A percentile compares a stretch with the other conserved stretches of the same genome.
Conservation (phyloP, 1,140 invertebrate species). For the Proales similis region DNA sequence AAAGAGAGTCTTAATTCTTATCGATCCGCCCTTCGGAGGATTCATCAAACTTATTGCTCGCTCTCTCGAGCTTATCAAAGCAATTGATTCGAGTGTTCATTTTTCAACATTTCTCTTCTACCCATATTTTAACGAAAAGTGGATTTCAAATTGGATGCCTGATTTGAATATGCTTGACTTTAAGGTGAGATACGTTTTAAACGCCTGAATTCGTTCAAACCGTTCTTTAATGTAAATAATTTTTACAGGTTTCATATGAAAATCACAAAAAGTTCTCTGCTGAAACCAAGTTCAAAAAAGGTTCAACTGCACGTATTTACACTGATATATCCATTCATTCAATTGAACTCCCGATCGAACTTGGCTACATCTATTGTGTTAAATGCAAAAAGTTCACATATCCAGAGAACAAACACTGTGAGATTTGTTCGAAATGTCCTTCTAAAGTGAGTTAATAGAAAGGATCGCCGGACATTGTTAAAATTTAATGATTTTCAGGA, state of each 20-base stretch:
- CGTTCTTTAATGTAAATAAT: no score
- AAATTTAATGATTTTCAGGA: no score
- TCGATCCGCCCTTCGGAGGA: slow-evolving; percentile 36
- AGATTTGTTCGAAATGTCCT: slow-evolving; percentile 11
- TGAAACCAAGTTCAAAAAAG: slow-evolving; percentile 6
- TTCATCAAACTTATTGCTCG: neutral
- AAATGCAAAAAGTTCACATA: slow-evolving; percentile 29
- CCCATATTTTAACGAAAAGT: slow-evolving; percentile 37
- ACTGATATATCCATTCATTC: slow-evolving; percentile 11
- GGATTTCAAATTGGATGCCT: slow-evolving; percentile 11
- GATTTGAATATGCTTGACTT: slow-evolving; percentile 27
- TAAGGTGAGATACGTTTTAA: slow-evolving; percentile 1
- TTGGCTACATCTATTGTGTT: slow-evolving; percentile 22
- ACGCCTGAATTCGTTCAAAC: neutral
- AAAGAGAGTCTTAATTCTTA: slow-evolving; percentile 29
- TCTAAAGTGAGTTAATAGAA: no score
- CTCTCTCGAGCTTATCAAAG: slow-evolving; percentile 9
- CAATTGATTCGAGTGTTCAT: neutral
- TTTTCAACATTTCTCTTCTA: slow-evolving; percentile 5
- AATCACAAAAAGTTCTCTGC: slow-evolving; percentile 34
- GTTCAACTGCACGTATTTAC: slow-evolving; percentile 29
- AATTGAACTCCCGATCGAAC: neutral
- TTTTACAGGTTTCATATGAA: slow-evolving; percentile 22
- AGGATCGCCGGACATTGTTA: no score
- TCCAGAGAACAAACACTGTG: slow-evolving; percentile 20